phyloP scores from a whole-genome alignment of 1,140 invertebrate species.

The Steinernema feltiae region DNA sequence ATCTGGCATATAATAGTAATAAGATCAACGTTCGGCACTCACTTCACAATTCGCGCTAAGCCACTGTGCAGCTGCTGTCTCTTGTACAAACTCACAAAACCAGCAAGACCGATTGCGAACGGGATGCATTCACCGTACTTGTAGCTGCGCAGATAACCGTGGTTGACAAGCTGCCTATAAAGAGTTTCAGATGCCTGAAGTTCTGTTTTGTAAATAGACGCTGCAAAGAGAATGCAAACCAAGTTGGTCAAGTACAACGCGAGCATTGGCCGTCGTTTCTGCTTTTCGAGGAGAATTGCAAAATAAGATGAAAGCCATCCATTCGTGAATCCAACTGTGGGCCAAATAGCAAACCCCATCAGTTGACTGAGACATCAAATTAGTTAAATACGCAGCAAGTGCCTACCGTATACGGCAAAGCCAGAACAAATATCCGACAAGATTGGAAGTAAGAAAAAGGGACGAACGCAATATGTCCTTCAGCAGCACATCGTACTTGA shows the following conservation, averaged over 20 bases:
- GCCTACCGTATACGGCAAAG: constrained; percentile 46
- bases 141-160: constrained; percentile 40
- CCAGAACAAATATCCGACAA: constrained; percentile 43
- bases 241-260: constrained; percentile 53
- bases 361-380: constrained; percentile 36
- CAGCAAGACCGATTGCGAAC: constrained; percentile 44
- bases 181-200: constrained; percentile 52
- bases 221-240: constrained; percentile 29
- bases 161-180: constrained; percentile 47
- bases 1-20: constrained; percentile 21
- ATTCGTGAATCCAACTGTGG: constrained; percentile 41
- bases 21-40: background rate
- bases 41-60: constrained; percentile 27
- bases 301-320: constrained; percentile 43
- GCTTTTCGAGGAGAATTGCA: constrained; percentile 49
- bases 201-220: constrained; percentile 16
- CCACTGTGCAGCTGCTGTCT: constrained; percentile 11
- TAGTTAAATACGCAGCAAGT: background rate
- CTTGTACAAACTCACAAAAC: constrained; percentile 28
- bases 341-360: constrained; percentile 48
- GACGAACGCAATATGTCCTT: constrained; percentile 45
- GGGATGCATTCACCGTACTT: constrained; percentile 44
- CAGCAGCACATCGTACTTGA: constrained; percentile 45
- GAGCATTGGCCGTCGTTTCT: constrained; percentile 39
- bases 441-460: constrained; percentile 46